These are phyloP conservation scores for Vannuccia rotundouncinata DNA, from an alignment of 2,888 invertebrate genomes.

Conservation along the genomic window DNA sequence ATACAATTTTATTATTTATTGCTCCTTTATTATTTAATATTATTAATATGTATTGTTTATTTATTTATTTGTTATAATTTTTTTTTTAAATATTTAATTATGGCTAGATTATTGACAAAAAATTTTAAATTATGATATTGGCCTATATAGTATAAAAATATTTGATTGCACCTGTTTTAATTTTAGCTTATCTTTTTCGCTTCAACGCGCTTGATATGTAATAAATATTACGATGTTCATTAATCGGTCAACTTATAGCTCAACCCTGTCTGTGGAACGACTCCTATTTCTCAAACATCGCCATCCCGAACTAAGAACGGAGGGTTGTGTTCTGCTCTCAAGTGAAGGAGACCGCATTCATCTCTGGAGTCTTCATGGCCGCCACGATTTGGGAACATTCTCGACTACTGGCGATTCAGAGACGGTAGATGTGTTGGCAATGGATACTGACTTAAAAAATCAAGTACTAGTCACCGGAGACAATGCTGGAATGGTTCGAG, in stretches of 20 bases:
- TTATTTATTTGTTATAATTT: too few relatives aligned
- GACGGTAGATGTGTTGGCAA: conserved; percentile 60
- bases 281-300: conserved; percentile 49
- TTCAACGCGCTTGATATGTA: too few relatives aligned
- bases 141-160: too few relatives aligned
- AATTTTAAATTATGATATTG: too few relatives aligned
- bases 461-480: conserved; percentile 62
- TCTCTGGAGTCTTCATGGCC: conserved; percentile 53
- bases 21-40: too few relatives aligned
- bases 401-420: conserved; percentile 45
- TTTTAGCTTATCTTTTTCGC: too few relatives aligned
- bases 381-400: conserved; percentile 45
- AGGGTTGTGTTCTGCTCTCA: conserved; percentile 51
- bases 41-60: too few relatives aligned
- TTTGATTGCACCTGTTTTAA: too few relatives aligned
- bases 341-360: conserved; percentile 51
- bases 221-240: too few relatives aligned
- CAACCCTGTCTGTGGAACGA: conserved; percentile 51
- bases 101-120: too few relatives aligned
- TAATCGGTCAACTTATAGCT: conserved; percentile 46
- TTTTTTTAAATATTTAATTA: too few relatives aligned
- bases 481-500: conserved; percentile 70
- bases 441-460: conserved; percentile 68
- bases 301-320: conserved; percentile 44
- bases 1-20: too few relatives aligned